Percentiles rank a stretch among this genome's conserved stretches.
Evolutionary conservation across 2,797 vertebrate genomes (phyloP).

Genomic region (Microctenopoma lineatum): DNA sequence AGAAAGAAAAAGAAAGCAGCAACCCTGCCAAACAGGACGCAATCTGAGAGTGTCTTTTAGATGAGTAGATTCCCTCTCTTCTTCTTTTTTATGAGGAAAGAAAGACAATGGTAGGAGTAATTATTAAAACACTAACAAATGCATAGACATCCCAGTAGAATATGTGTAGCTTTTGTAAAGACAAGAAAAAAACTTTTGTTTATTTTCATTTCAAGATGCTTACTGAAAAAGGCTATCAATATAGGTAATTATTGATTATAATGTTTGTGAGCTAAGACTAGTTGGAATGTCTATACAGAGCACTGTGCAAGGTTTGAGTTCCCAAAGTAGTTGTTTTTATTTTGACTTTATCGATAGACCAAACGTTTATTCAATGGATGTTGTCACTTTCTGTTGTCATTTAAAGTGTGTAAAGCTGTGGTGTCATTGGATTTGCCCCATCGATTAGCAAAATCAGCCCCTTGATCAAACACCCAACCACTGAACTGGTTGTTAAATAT

Average conservation of each 20-base stretch:
- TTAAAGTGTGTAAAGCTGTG: constrained; percentile 75
- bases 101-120: constrained; percentile 78
- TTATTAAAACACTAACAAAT: constrained; percentile 86
- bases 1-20: constrained; percentile 53
- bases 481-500: constrained; percentile 57
- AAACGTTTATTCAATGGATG: constrained; percentile 79
- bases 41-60: constrained; percentile 72
- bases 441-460: constrained; percentile 34
- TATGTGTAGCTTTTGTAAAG: constrained; percentile 89
- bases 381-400: constrained; percentile 77
- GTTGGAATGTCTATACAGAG: constrained; percentile 86
- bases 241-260: constrained; percentile 84
- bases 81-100: constrained; percentile 68
- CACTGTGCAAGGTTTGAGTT: constrained; percentile 87
- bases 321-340: constrained; percentile 81
- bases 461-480: constrained; percentile 43
- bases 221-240: constrained; percentile 83
- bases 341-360: constrained; percentile 79
- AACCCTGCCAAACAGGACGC: constrained; percentile 55
- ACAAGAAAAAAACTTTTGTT: constrained; percentile 75
- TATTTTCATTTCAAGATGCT: constrained; percentile 82
- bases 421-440: constrained; percentile 66
- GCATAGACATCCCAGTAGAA: constrained; percentile 87
- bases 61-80: constrained; percentile 75
- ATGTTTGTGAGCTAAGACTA: constrained; percentile 87